Evolutionary conservation across 2,113 vertebrate species (phyloP).

Genomic region (Hyperopisus bebe): DNA sequence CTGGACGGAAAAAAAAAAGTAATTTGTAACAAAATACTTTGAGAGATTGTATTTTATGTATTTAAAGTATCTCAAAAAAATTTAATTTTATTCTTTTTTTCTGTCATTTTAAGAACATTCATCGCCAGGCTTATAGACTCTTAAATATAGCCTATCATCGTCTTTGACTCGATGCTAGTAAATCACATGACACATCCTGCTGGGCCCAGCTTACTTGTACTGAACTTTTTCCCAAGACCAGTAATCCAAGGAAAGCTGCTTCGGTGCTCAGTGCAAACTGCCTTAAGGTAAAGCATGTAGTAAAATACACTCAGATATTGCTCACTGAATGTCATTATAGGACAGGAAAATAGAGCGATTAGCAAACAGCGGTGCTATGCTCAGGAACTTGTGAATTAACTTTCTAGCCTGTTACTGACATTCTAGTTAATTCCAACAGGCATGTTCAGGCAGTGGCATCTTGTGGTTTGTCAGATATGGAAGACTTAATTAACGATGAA

Average conservation of each 20-base stretch:
- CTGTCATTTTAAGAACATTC: background rate
- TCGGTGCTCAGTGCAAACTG: background rate
- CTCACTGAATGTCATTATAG: background rate
- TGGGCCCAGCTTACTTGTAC: background rate
- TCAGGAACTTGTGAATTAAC: no score
- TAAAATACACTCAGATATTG: background rate
- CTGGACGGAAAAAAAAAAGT: background rate
- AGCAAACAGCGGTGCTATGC: no score
- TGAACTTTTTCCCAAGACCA: background rate
- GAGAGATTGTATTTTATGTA: background rate
- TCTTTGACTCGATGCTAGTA: background rate
- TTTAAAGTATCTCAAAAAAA: background rate
- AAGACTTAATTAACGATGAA: no score
- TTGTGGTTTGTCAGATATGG: no score
- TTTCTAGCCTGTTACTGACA: no score
- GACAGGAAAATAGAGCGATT: no score
- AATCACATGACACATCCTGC: background rate
- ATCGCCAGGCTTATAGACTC: background rate
- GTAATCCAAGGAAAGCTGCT: background rate
- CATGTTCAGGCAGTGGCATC: no score
- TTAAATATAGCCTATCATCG: background rate
- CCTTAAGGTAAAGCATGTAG: background rate
- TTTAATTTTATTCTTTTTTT: background rate
- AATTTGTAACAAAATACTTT: background rate
- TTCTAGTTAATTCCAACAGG: no score